Evolutionary conservation across 2,888 invertebrate genomes (phyloP).

Genomic region (Cosmia trapezina): DNA sequence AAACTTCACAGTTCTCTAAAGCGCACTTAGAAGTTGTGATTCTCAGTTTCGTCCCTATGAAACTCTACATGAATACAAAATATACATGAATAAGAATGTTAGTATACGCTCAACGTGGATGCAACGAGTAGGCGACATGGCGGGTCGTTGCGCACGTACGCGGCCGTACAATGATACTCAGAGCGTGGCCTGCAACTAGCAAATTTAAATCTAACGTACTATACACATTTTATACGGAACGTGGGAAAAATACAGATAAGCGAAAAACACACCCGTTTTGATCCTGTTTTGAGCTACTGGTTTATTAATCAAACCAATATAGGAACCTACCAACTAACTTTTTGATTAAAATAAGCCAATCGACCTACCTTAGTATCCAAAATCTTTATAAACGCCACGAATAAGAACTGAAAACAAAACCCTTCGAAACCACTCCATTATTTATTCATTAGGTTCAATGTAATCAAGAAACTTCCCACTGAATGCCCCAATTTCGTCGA

Average conservation of each 20-base stretch:
- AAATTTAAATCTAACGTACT: slow-evolving; percentile 64
- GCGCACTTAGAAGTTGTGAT: slow-evolving; percentile 44
- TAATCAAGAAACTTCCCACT: slow-evolving; percentile 82
- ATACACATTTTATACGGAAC: slow-evolving; percentile 50
- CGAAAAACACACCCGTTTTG: not conserved
- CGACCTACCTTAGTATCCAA: slow-evolving; percentile 1
- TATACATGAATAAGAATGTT: slow-evolving; percentile 63
- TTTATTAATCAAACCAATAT: slow-evolving; percentile 6
- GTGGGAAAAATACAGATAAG: slow-evolving; percentile 37
- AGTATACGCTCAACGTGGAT: slow-evolving; percentile 39
- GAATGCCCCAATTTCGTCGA: slow-evolving; percentile 82
- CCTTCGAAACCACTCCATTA: slow-evolving; percentile 75
- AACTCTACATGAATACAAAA: slow-evolving; percentile 65
- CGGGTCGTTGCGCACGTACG: slow-evolving; percentile 69
- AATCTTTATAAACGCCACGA: slow-evolving; percentile 48
- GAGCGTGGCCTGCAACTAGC: slow-evolving; percentile 61
- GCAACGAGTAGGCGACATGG: slow-evolving; percentile 53
- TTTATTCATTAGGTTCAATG: slow-evolving; percentile 82
- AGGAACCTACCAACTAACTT: not conserved
- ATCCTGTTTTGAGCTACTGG: not conserved
- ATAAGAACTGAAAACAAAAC: slow-evolving; percentile 68
- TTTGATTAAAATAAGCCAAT: slow-evolving; percentile 21
- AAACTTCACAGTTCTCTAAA: slow-evolving; percentile 40
- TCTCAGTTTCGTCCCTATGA: slow-evolving; percentile 51
- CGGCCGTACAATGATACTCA: slow-evolving; percentile 65